These are phyloP conservation scores for Seriola dumerili DNA, from an alignment of 2,113 vertebrate species.

Conservation along the genomic window DNA sequence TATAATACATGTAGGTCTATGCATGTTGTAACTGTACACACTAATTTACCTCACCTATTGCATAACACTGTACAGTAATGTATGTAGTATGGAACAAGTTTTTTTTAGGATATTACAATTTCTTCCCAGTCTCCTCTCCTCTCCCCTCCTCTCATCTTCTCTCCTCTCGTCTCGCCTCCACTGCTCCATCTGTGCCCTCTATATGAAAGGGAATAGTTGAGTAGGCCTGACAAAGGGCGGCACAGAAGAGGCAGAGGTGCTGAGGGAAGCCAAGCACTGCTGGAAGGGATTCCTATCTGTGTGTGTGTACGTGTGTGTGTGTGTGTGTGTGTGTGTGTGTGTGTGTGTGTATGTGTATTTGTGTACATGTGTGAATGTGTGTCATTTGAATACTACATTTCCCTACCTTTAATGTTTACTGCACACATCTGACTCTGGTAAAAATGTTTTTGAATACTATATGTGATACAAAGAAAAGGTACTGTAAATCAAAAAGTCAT, in stretches of 20 bases:
- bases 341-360: constrained; percentile 10
- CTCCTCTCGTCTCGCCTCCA: constrained; percentile 27
- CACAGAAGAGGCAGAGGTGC: constrained; percentile 78
- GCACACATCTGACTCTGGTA: constrained; percentile 4
- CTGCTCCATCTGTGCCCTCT: constrained; percentile 77
- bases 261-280: constrained; percentile 72
- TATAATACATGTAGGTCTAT: background rate
- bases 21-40: background rate
- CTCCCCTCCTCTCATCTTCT: constrained; percentile 13
- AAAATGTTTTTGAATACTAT: constrained; percentile 30
- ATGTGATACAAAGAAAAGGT: constrained; percentile 4
- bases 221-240: constrained; percentile 80
- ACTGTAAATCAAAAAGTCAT: background rate
- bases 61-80: background rate
- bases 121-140: constrained; percentile 4
- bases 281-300: constrained; percentile 76
- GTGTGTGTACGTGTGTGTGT: constrained; percentile 21
- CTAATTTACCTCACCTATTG: constrained; percentile 24
- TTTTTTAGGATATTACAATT: constrained; percentile 17
- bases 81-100: background rate
- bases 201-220: constrained; percentile 84
- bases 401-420: constrained; percentile 37
- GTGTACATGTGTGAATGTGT: constrained; percentile 49
- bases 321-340: constrained; percentile 26
- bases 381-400: constrained; percentile 59